Conservation (phyloP, 1,140 invertebrate species). For the Plectrocnemia conspersa region DNA sequence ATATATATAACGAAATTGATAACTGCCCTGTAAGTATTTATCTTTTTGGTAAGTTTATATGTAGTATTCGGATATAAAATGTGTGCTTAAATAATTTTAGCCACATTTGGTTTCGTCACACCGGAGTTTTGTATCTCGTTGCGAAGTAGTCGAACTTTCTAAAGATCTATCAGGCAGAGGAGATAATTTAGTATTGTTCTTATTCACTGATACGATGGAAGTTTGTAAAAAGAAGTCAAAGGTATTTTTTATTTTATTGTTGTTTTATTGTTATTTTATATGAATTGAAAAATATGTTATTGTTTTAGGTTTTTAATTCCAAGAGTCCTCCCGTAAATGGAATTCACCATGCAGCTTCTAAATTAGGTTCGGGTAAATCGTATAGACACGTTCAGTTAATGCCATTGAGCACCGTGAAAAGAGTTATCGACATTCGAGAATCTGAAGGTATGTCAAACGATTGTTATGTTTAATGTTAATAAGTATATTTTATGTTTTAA, state of each 20-base stretch:
- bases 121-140: constrained; percentile 77
- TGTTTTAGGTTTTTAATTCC: constrained; percentile 57
- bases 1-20: constrained; percentile 96
- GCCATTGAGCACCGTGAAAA: constrained; percentile 79
- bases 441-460: constrained; percentile 59
- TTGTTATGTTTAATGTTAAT: constrained; percentile 11
- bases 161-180: constrained; percentile 82
- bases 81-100: constrained; percentile 41
- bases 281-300: constrained; percentile 30
- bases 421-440: constrained; percentile 85
- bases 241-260: constrained; percentile 40
- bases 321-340: constrained; percentile 66
- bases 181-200: constrained; percentile 80
- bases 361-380: constrained; percentile 66
- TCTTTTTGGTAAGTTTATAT: constrained; percentile 13
- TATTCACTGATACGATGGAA: constrained; percentile 92
- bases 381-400: constrained; percentile 90
- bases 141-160: constrained; percentile 85
- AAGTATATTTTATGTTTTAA: too few species aligned
- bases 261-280: constrained; percentile 17
- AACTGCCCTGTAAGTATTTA: constrained; percentile 77
- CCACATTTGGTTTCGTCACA: constrained; percentile 88
- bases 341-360: constrained; percentile 50
- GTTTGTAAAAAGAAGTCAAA: constrained; percentile 85
- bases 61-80: constrained; percentile 3